Percentiles rank a stretch among this genome's conserved stretches.
phyloP scores from a whole-genome alignment of 2,113 vertebrate species.

The Pterocles burchelli region DNA sequence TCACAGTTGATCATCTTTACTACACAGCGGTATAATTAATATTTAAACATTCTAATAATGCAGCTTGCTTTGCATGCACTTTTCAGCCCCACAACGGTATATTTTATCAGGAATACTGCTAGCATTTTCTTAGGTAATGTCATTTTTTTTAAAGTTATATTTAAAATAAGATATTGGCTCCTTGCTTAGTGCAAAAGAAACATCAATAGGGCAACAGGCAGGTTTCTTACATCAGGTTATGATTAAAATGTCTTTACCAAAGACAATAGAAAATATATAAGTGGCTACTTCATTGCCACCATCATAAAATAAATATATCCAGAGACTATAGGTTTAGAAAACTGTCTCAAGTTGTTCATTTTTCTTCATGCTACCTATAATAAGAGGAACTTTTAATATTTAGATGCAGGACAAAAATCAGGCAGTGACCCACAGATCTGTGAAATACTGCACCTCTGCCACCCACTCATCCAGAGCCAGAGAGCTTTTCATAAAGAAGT shows the following conservation, averaged over 20 bases:
- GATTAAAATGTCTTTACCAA: constrained; percentile 63
- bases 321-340: constrained; percentile 29
- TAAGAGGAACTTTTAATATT: constrained; percentile 43
- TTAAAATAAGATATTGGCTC: constrained; percentile 67
- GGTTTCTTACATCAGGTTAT: constrained; percentile 52
- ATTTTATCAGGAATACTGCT: constrained; percentile 90
- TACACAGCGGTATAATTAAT: constrained; percentile 98
- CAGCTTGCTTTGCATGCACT: constrained; percentile 95
- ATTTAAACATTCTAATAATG: constrained; percentile 99
- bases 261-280: constrained; percentile 61
- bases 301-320: constrained; percentile 54
- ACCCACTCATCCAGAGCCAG: background rate
- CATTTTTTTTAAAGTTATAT: constrained; percentile 74
- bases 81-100: constrained; percentile 94
- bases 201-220: constrained; percentile 57
- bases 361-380: constrained; percentile 11
- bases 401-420: constrained; percentile 44
- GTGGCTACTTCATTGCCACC: constrained; percentile 44
- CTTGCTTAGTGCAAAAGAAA: constrained; percentile 51
- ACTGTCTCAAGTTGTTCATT: background rate
- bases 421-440: constrained; percentile 18
- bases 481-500: constrained; percentile 25
- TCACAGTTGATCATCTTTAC: constrained; percentile 97
- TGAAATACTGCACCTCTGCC: constrained; percentile 27
- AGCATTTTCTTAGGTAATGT: constrained; percentile 72